Evolutionary conservation across 2,888 invertebrate species (phyloP), one percentile per base, ranked within the genome.

Genomic region (Ectobius pallidus): DNA sequence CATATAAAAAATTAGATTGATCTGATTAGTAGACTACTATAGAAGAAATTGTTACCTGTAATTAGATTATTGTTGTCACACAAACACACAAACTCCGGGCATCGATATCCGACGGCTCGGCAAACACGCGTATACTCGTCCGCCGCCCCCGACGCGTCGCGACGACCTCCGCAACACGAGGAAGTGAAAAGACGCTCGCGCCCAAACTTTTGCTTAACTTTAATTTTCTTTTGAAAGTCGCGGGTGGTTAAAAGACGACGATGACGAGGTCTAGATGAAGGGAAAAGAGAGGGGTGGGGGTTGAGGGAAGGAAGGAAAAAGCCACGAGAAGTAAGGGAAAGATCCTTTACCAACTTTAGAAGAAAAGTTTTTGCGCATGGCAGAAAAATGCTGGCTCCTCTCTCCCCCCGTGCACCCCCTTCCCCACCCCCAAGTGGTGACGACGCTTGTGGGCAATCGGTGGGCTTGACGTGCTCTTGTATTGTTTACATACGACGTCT

Each of bases 341-440:
- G 65, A 27, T 42, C 61, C 32, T 46, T 44, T 44, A 27, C 71
- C 58, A 74, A 74, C 62, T 73, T 71, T 62, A 63, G 67, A 74
- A 68, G 69, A 67, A 72, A 76, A 72, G 52, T 77, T 77, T 76
- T 76, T 74, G 77, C 77, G 77, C 77, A 77, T 77, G 76, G 68
- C 77, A 76, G 75, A 76, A 77, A 77, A 74, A 70, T 73, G 39
- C 42, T 55, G 39, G 39, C 67, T 49, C 30, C 69, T 46, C 68
- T 52, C 39, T 39, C 73, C 52, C 34, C 30, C 70, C 58, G 22
- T 25, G 18, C 44, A 16, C 30, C 34, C 62, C 32, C 20, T 22
- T 16, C 52, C 34, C 27, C 52, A 22, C 30, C 49, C 68, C 62
- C 42, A 30, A 49, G 65, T 39, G 46, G 67, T 67, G 67, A 18